These are phyloP conservation scores for Dasysyrphus albostriatus DNA, from an alignment of 2,888 invertebrate genomes.

Conservation along the genomic window DNA sequence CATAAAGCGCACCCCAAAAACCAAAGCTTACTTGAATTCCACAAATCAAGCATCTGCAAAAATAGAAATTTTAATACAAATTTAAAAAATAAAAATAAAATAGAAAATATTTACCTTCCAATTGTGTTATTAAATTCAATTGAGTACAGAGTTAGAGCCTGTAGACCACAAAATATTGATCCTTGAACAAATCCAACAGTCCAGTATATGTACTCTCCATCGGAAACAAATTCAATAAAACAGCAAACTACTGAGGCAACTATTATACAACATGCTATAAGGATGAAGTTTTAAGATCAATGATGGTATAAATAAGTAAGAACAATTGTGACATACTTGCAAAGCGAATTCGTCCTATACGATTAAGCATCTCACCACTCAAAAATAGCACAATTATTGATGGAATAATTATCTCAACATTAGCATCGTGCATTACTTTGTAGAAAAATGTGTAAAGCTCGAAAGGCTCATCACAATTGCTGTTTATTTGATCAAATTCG, in stretches of 20 bases:
- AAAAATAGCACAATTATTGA: slow-evolving; percentile 60
- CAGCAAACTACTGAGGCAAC: slow-evolving; percentile 75
- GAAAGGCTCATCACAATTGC: slow-evolving; percentile 83
- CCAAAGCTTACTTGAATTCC: slow-evolving; percentile 31
- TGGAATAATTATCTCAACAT: slow-evolving; percentile 76
- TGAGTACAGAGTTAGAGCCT: slow-evolving; percentile 73
- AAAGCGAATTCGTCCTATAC: slow-evolving; percentile 75
- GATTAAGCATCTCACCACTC: slow-evolving; percentile 72
- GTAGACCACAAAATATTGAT: slow-evolving; percentile 59
- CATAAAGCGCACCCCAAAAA: slow-evolving; percentile 13
- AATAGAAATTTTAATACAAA: background rate
- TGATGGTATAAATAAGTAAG: background rate
- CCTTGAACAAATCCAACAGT: slow-evolving; percentile 77
- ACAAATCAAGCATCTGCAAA: slow-evolving; percentile 1
- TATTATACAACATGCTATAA: slow-evolving; percentile 69
- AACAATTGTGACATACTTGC: slow-evolving; percentile 69
- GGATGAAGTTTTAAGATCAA: background rate
- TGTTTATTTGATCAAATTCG: slow-evolving; percentile 83
- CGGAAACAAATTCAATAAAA: slow-evolving; percentile 72
- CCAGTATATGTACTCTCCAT: slow-evolving; percentile 76
- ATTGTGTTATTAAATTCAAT: slow-evolving; percentile 76
- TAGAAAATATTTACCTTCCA: background rate
- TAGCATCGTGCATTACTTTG: slow-evolving; percentile 59
- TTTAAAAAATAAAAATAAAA: background rate
- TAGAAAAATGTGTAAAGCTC: slow-evolving; percentile 76